Conservation (phyloP, 1,140 invertebrate species). For the Oscheius sp. region DNA sequence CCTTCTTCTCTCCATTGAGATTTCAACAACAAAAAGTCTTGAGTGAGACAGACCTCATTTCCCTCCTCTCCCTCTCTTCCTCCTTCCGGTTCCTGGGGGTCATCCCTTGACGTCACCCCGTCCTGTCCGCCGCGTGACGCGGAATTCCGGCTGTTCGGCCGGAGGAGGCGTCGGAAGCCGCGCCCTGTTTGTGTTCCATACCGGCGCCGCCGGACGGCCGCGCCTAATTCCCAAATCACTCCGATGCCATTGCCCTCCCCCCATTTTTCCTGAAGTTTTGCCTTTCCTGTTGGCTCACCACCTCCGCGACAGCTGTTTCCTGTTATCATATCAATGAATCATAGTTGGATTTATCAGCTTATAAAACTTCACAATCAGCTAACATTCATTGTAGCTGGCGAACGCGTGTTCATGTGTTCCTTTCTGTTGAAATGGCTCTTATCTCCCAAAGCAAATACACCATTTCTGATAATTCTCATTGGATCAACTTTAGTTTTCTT, state of each 20-base stretch:
- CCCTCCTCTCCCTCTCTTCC: background rate
- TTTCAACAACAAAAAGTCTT: too few species aligned
- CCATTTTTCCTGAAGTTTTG: too few species aligned
- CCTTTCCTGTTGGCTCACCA: background rate
- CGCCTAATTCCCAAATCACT: conserved; percentile 1
- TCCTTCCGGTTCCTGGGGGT: background rate
- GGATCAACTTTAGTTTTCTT: too few species aligned
- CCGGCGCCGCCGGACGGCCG: too few species aligned
- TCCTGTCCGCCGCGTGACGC: background rate
- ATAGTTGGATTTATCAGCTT: background rate
- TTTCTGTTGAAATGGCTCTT: too few species aligned
- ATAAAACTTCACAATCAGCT: background rate
- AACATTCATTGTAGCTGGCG: background rate
- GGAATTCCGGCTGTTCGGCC: background rate
- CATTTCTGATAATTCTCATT: too few species aligned
- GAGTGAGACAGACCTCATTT: too few species aligned
- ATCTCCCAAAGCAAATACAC: too few species aligned
- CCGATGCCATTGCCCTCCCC: too few species aligned
- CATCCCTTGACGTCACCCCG: background rate
- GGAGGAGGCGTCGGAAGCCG: background rate
- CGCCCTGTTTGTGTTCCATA: conserved; percentile 6
- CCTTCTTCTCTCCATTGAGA: too few species aligned
- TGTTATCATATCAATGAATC: background rate
- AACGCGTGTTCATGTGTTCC: background rate
- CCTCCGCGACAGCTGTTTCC: background rate